Percentiles rank a stretch among this genome's conserved stretches.
phyloP scores from a whole-genome alignment of 2,113 vertebrate species.

The Alethe castanea region DNA sequence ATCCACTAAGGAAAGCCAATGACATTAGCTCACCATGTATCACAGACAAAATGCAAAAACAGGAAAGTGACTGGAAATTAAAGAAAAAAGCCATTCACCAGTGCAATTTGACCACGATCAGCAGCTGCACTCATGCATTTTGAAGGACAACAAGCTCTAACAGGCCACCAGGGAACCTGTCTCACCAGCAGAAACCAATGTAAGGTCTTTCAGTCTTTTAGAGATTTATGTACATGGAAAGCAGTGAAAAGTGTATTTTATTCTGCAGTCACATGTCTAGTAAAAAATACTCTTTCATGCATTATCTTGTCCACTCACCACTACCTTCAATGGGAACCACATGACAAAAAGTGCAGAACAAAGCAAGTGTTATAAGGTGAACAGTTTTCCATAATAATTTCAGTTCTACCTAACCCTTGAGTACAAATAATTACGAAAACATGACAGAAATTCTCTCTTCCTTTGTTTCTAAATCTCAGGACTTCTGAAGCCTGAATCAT shows the following conservation, averaged over 20 bases:
- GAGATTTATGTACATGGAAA: background rate
- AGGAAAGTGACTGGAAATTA: background rate
- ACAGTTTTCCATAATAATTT: background rate
- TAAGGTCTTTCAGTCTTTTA: background rate
- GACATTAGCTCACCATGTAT: background rate
- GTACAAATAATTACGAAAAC: background rate
- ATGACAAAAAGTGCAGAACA: fast-evolving
- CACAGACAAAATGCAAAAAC: background rate
- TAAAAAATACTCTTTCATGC: background rate
- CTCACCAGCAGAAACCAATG: background rate
- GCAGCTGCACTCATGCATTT: background rate
- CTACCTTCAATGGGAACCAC: background rate
- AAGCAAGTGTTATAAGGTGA: background rate
- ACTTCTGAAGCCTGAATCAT: background rate
- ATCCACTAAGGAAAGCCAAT: background rate
- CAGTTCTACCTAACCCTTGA: background rate
- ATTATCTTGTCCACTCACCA: background rate
- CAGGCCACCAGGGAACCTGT: background rate
- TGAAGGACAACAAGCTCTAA: background rate
- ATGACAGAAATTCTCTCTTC: background rate
- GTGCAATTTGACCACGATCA: background rate
- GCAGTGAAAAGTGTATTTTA: background rate
- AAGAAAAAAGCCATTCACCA: background rate
- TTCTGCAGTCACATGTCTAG: background rate
- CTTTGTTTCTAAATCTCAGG: background rate